phyloP scores from a whole-genome alignment of 2,888 invertebrate genomes.

The Parthenolecanium corni region DNA sequence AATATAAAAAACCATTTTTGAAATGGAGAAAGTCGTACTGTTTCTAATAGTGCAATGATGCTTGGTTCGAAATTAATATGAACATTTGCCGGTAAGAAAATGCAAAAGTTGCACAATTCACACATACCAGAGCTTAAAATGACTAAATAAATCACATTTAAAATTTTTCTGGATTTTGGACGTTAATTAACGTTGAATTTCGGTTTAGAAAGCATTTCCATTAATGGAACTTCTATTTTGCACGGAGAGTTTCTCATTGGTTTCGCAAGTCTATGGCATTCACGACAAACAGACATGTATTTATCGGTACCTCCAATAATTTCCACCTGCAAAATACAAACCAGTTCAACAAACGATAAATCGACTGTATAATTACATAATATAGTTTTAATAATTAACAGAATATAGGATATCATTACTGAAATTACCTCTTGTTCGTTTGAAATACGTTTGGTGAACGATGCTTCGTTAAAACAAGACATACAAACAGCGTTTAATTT shows the following conservation, averaged over 20 bases:
- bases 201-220: not conserved
- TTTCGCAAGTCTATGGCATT: slow-evolving; percentile 38
- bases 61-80: too few relatives aligned
- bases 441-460: slow-evolving; percentile 43
- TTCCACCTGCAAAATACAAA: slow-evolving; percentile 40
- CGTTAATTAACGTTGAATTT: slow-evolving; percentile 6
- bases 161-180: too few relatives aligned
- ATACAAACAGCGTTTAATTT: slow-evolving; percentile 46
- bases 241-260: slow-evolving; percentile 34
- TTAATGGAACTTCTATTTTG: slow-evolving; percentile 28
- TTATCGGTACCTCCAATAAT: slow-evolving; percentile 47
- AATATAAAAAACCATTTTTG: too few relatives aligned
- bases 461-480: slow-evolving; percentile 43
- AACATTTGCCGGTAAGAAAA: too few relatives aligned
- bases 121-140: too few relatives aligned
- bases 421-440: slow-evolving; percentile 39
- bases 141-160: too few relatives aligned
- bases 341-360: not conserved
- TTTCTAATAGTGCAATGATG: too few relatives aligned
- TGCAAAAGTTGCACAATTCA: too few relatives aligned
- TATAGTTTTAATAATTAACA: not conserved
- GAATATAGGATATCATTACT: too few relatives aligned
- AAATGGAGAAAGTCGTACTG: too few relatives aligned
- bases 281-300: slow-evolving; percentile 45
- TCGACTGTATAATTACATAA: not conserved